Evolutionary conservation across 2,888 invertebrate genomes (phyloP).

Genomic region (Sarcophaga rosellei): DNA sequence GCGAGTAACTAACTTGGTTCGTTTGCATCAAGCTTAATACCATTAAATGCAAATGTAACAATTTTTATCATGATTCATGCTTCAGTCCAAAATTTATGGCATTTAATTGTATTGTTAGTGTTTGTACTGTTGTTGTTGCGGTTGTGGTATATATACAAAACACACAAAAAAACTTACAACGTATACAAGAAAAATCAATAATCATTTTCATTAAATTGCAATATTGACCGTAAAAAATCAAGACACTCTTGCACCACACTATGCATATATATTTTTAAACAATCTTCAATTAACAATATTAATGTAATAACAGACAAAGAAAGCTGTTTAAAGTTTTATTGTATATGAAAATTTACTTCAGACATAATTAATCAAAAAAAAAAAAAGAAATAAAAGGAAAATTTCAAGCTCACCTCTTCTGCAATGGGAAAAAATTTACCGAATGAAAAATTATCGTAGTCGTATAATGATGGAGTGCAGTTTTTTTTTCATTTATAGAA

Average conservation of each 20-base stretch:
- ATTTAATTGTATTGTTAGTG: conserved; percentile 17
- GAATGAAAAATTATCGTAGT: conserved; percentile 49
- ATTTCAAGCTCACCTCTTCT: conserved; percentile 43
- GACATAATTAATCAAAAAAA: not conserved
- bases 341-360: too few species aligned
- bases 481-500: not conserved
- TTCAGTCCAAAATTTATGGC: conserved; percentile 29
- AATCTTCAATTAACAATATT: too few species aligned
- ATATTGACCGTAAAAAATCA: not conserved
- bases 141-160: conserved; percentile 34
- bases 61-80: conserved; percentile 49
- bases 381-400: not conserved
- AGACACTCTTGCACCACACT: not conserved
- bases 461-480: not conserved
- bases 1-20: not conserved
- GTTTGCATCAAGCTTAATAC: not conserved
- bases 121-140: conserved; percentile 17
- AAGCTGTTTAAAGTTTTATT: too few species aligned
- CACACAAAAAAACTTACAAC: conserved; percentile 45
- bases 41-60: not conserved
- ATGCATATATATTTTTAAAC: too few species aligned
- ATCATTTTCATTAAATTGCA: conserved; percentile 20
- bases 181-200: conserved; percentile 62
- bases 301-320: too few species aligned
- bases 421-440: conserved; percentile 47